These are phyloP conservation scores for Anhinga rufa DNA, from an alignment of 2,113 vertebrate species.

Conservation along the genomic window DNA sequence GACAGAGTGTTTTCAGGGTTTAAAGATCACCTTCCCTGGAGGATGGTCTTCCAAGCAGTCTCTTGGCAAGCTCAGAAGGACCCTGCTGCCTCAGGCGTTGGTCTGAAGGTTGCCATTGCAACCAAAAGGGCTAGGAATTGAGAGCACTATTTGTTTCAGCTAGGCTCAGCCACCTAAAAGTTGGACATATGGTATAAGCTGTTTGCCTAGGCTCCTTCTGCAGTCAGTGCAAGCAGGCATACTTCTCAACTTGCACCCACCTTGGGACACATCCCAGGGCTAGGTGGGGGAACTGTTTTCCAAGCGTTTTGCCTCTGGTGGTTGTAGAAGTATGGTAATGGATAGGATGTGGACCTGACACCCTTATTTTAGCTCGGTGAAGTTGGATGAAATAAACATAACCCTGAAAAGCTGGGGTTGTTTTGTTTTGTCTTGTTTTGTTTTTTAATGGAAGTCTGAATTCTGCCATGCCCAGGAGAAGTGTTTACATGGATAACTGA, in stretches of 20 bases:
- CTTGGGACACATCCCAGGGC: background rate
- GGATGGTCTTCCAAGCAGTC: background rate
- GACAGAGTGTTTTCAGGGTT: background rate
- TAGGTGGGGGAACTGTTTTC: background rate
- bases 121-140: background rate
- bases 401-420: background rate
- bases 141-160: background rate
- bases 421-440: background rate
- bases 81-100: background rate
- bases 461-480: background rate
- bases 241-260: background rate
- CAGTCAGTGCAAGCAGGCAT: background rate
- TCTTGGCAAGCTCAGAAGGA: background rate
- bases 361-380: background rate
- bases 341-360: background rate
- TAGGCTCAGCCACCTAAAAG: background rate
- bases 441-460: background rate
- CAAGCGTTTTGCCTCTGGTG: background rate
- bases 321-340: background rate
- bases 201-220: background rate
- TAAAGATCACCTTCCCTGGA: background rate
- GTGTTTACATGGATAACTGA: accelerated
- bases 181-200: background rate
- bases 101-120: background rate
- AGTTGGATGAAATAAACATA: background rate